Base-by-base conservation (phyloP, 2,113 vertebrate genomes). In the Uria aalge region DNA sequence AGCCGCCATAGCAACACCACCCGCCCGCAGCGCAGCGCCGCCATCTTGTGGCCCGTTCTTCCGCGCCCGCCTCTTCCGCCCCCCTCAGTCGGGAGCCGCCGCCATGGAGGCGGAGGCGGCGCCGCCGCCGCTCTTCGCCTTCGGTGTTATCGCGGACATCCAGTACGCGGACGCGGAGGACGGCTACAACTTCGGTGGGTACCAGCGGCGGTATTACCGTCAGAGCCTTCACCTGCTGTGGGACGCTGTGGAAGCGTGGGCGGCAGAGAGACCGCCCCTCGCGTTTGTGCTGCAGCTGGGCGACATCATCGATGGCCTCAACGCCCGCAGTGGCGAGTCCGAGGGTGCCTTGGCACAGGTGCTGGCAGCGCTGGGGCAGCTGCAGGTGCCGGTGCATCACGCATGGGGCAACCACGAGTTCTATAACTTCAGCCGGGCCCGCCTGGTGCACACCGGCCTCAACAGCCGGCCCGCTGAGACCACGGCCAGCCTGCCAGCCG, bases 331-430 rank as follows among this genome's bases (percentile, higher is more conserved):
- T 36, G 96, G 96, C 26, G 73, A 96, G 6, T 98, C 99, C 0
- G 97, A 98, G 15, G 50, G 36, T 4, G 98, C 99, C 2, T 97
- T 99, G 38, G 95, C 96, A 56, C 78, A 81, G 22, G 99, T 99
- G 36, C 88, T 99, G 95, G 82, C 34, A 1, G 98, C 95, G 26
- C 98, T 99, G 82, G 52, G 96, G 79, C 97, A 78, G 91, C 88
- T 98, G 29, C 84, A 94, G 11, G 94, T 79, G 40, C 96, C 98
- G 19, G 98, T 99, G 11, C 99, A 99, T 78, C 99, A 99, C 41
- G 97, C 98, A 0, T 99, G 99, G 99, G 99, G 99, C 5, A 99
- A 99, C 96, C 99, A 99, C 38, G 99, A 99, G 94, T 98, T 99
- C 13, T 99, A 99, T 40, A 99, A 99, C 97, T 99, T 99, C 97